Conservation (phyloP, 2,113 vertebrate genomes). For the Sander lucioperca region DNA sequence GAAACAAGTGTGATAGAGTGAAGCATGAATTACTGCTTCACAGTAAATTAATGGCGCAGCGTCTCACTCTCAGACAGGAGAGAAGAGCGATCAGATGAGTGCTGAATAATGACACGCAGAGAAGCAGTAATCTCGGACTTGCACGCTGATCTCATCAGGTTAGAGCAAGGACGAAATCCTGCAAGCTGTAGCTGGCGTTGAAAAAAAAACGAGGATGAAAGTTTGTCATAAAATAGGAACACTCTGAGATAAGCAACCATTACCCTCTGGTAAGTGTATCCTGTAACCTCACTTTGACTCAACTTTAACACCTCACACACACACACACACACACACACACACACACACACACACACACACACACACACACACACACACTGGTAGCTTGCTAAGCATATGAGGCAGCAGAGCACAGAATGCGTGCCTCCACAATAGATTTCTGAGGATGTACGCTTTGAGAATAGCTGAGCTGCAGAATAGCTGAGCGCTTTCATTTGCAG, state of each 20-base stretch:
- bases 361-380: background rate
- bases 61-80: constrained; percentile 25
- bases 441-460: constrained; percentile 40
- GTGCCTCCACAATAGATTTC: constrained; percentile 22
- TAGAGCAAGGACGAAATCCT: constrained; percentile 40
- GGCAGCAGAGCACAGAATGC: background rate
- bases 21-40: constrained; percentile 41
- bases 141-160: constrained; percentile 45
- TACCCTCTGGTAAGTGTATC: background rate
- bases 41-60: constrained; percentile 46
- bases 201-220: constrained; percentile 3
- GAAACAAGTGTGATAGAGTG: constrained; percentile 36
- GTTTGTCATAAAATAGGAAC: background rate
- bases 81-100: constrained; percentile 46
- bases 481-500: constrained; percentile 42
- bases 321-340: background rate
- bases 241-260: background rate
- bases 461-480: constrained; percentile 53
- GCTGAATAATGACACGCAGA: constrained; percentile 50
- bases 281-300: constrained; percentile 9
- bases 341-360: background rate
- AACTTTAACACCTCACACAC: background rate
- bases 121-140: constrained; percentile 45
- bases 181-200: background rate
- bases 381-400: background rate